Evolutionary conservation across 2,888 invertebrate species (phyloP), one percentile per base, ranked within the genome.

Genomic region (Drosophila diplacantha): DNA sequence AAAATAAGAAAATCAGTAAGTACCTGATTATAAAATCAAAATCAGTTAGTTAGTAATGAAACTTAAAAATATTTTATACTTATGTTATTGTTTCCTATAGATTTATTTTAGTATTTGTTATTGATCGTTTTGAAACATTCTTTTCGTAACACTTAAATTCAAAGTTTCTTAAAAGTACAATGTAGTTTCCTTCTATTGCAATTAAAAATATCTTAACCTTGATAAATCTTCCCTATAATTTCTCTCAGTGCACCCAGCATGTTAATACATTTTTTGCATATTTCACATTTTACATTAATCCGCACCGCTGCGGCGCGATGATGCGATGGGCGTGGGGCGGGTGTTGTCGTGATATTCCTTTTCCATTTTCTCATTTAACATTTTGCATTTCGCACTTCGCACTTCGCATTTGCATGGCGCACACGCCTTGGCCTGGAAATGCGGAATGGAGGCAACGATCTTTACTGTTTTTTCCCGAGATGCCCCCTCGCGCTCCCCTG

Each of bases 401-500:
- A 53, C 47, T 46, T 56, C 16, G 61, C 69, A 59, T 80, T 78
- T 71, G 76, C 78, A 78, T 78, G 82, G 80, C 66, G 74, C 65
- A 80, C 78, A 78, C 78, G 82, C 78, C 78, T 78, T 82, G 78
- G 78, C 78, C 78, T 78, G 82, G 52, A 81, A 82, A 78, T 43
- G 68, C 53, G 57, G 64, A 71, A 75, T 63, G 70, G 66, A 59
- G 76, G 73, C 76, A 76, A 76, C 70, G 76, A 76, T 76, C 76
- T 62, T 81, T 65, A 72, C 80, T 52, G 58, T 52, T 53, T 52
- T 55, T 54, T 66, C 37, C 44, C 24, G 14, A 26, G 39, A 44
- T 62, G 41, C 41, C 51, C 52, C 32, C 32, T 41, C 18, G 1
- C 4, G 11, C 26, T 14, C 39, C 32, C 39, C 18, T 12, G 43